Percentiles rank a stretch among this genome's conserved stretches.
phyloP scores from a whole-genome alignment of 2,797 vertebrate species.

The Carduelis carduelis region DNA sequence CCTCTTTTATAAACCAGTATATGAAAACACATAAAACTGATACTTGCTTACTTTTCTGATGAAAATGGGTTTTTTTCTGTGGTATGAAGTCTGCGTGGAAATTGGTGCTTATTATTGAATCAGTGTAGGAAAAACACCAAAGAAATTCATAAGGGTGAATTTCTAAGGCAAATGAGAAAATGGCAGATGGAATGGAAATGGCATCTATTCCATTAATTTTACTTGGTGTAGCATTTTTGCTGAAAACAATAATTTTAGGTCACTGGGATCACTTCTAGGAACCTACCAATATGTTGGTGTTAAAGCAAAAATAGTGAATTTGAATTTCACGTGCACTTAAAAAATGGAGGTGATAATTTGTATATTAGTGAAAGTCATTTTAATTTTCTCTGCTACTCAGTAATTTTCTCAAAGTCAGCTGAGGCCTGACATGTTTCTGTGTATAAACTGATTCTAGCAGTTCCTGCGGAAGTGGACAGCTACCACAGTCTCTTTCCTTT shows the following conservation, averaged over 20 bases:
- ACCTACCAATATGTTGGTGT: background rate
- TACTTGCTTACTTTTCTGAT: background rate
- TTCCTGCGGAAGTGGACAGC: slow-evolving; percentile 96
- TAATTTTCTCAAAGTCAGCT: background rate
- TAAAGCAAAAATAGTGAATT: background rate
- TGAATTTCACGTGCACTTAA: background rate
- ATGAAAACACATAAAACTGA: background rate
- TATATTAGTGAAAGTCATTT: background rate
- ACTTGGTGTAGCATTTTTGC: background rate
- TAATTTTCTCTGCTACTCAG: slow-evolving; percentile 3
- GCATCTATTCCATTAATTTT: background rate
- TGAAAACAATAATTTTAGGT: background rate
- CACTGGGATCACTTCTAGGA: background rate
- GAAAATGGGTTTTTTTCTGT: background rate
- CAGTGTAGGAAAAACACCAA: background rate
- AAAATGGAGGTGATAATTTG: background rate
- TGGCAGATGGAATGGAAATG: background rate
- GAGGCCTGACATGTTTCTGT: slow-evolving; percentile 20
- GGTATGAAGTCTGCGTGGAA: background rate
- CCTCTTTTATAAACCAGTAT: background rate
- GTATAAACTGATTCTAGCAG: slow-evolving; percentile 76
- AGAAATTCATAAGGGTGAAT: background rate
- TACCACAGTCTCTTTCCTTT: slow-evolving; percentile 98
- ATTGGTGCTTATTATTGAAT: background rate
- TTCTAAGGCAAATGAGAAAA: background rate